Percentiles rank a stretch among this genome's conserved stretches.
phyloP scores from a whole-genome alignment of 2,113 vertebrate genomes.

The Pantherophis guttatus region DNA sequence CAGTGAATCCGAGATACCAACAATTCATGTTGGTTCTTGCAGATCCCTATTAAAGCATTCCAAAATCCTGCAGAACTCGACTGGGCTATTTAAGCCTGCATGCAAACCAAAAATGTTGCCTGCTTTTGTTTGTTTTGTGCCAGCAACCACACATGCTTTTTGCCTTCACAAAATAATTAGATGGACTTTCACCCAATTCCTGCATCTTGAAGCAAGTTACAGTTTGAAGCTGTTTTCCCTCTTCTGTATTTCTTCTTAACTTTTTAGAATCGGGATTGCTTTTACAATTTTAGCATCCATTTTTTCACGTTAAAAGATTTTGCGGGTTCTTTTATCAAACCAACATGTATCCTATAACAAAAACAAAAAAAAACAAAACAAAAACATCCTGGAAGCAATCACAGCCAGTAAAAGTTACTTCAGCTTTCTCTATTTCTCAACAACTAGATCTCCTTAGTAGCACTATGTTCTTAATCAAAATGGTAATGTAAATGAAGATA shows the following conservation, averaged over 20 bases:
- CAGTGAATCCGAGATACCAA: conserved; percentile 39
- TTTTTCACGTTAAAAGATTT: neutral
- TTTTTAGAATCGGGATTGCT: neutral
- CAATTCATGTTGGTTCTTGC: conserved; percentile 58
- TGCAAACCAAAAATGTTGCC: conserved; percentile 11
- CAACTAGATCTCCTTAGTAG: conserved; percentile 8
- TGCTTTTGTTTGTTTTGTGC: conserved; percentile 13
- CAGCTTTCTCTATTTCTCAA: neutral
- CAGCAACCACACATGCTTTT: neutral
- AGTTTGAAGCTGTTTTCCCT: neutral
- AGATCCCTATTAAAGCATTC: neutral
- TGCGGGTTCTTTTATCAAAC: neutral
- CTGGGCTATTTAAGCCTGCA: conserved; percentile 10
- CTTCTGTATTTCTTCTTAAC: neutral
- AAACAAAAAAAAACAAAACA: no score
- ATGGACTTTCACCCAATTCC: neutral
- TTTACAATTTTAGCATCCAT: neutral
- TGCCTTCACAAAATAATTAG: conserved; percentile 3
- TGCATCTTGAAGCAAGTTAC: neutral
- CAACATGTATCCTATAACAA: neutral
- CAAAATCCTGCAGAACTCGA: conserved; percentile 46
- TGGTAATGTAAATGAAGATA: neutral
- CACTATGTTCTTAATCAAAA: conserved; percentile 35
- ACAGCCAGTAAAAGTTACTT: neutral
- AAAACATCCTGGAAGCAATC: neutral